phyloP scores from a whole-genome alignment of 1,140 invertebrate species.

The Zaprionus capensis region DNA sequence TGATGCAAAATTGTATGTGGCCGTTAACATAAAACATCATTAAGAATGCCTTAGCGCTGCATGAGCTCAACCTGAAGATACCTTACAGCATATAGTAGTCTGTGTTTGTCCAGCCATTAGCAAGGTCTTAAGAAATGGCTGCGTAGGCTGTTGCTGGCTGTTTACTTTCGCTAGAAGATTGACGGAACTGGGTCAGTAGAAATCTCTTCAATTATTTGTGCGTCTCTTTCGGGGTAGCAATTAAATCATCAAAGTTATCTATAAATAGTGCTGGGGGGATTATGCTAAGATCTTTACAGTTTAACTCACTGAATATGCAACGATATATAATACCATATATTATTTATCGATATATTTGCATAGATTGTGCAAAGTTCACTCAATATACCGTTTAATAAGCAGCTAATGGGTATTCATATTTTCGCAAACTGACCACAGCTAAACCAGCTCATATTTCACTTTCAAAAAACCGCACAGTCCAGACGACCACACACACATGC shows the following conservation, averaged over 20 bases:
- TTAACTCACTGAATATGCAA: not conserved
- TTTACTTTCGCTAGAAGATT: constrained; percentile 18
- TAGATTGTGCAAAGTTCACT: not conserved
- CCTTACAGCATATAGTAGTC: not conserved
- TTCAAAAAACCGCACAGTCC: constrained; percentile 29
- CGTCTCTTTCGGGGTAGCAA: not conserved
- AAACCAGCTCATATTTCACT: constrained; percentile 68
- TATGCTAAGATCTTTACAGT: not conserved
- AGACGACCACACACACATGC: constrained; percentile 61
- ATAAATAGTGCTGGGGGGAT: not conserved
- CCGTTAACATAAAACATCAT: constrained; percentile 30
- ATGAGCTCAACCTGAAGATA: constrained; percentile 19
- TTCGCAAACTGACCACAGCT: constrained; percentile 41
- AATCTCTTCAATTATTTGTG: not conserved
- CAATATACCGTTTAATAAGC: not conserved
- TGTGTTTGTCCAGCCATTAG: constrained; percentile 1
- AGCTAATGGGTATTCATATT: constrained; percentile 8
- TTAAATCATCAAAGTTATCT: not conserved
- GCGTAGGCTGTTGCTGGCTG: not conserved
- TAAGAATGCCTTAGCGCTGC: constrained; percentile 38
- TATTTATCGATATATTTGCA: not conserved
- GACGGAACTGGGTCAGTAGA: constrained; percentile 1
- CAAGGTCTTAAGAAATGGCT: not conserved
- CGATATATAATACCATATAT: not conserved
- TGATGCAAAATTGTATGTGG: constrained; percentile 33